Evolutionary conservation across 2,888 invertebrate genomes (phyloP).

Genomic region (Vesta saturnalis): DNA sequence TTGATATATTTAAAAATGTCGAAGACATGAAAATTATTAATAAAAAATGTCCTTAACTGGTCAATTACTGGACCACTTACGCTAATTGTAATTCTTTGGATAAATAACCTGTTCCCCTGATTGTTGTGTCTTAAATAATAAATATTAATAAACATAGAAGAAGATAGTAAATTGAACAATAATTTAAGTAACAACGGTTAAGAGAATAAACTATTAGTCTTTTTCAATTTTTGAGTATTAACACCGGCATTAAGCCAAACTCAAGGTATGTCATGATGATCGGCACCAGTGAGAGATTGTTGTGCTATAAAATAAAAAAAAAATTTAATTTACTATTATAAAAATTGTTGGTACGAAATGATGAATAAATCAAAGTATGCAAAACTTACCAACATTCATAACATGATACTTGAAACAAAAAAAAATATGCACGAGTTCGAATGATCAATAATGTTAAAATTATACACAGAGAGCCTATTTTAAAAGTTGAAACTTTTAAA

Average conservation of each 20-base stretch:
- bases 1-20: too few relatives aligned
- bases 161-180: background rate
- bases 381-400: constrained; percentile 52
- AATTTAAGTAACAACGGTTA: constrained; percentile 20
- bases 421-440: constrained; percentile 46
- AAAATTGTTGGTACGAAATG: constrained; percentile 36
- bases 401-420: constrained; percentile 55
- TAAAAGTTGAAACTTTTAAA: too few relatives aligned
- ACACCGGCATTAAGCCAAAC: constrained; percentile 17
- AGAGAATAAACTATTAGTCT: constrained; percentile 35
- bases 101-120: constrained; percentile 26
- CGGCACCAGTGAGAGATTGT: constrained; percentile 83
- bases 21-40: too few relatives aligned
- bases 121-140: constrained; percentile 18
- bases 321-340: constrained; percentile 39
- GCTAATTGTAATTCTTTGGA: constrained; percentile 34
- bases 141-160: constrained; percentile 10
- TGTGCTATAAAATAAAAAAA: constrained; percentile 73
- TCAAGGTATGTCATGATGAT: constrained; percentile 84
- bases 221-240: constrained; percentile 35
- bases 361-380: constrained; percentile 36
- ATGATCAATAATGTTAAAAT: constrained; percentile 32
- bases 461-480: too few relatives aligned
- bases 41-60: too few relatives aligned
- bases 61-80: too few relatives aligned